Conservation (phyloP, 2,797 vertebrate species). For the Fringilla coelebs region DNA sequence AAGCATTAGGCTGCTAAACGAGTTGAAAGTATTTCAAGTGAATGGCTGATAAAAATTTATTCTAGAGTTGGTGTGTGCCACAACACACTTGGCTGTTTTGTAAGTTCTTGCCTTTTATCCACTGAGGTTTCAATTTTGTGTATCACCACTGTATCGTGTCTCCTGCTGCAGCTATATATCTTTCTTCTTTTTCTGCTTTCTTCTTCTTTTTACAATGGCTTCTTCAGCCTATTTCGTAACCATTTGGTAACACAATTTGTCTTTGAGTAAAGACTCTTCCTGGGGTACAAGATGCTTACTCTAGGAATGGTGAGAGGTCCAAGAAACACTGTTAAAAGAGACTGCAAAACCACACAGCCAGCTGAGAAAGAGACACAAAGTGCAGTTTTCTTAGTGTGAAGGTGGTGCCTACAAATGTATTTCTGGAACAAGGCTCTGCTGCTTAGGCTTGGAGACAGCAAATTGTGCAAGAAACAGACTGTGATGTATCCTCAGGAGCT, state of each 20-base stretch:
- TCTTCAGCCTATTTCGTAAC: background rate
- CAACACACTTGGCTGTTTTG: background rate
- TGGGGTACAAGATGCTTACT: background rate
- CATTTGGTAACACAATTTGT: background rate
- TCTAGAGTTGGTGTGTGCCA: background rate
- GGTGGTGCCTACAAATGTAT: background rate
- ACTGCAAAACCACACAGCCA: background rate
- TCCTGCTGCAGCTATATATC: background rate
- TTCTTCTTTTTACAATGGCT: background rate
- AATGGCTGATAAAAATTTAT: background rate
- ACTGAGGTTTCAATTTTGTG: background rate
- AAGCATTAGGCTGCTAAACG: background rate
- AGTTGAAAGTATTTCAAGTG: background rate
- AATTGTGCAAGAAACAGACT: background rate
- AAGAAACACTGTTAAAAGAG: background rate
- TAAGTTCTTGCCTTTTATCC: background rate
- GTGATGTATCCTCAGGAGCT: background rate
- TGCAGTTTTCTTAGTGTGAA: background rate
- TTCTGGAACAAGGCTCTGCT: background rate
- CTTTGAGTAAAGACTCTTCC: background rate
- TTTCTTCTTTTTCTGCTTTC: background rate
- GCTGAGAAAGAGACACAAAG: background rate
- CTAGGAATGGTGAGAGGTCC: background rate
- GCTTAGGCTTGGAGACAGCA: background rate
- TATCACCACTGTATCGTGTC: background rate